Base-by-base conservation (phyloP, 1,140 invertebrate genomes). In the Heliconius eleuchia region DNA sequence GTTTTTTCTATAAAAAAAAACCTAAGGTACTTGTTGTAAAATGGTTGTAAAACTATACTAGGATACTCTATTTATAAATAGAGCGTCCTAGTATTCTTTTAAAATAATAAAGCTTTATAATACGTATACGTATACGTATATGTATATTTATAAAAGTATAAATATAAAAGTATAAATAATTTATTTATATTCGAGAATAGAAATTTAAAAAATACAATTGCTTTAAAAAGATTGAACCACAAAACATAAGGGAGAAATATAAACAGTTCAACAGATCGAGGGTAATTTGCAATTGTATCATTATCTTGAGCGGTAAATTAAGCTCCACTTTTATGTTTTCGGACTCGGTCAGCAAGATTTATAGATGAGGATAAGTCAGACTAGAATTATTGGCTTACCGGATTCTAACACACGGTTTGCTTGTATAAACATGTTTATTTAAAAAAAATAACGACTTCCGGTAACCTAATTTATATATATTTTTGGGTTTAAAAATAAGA, bases 211-310 rank as follows among this genome's bases (percentile, higher is more conserved):
- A 57, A 9, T 57, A 23, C 3, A 11, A 30, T 27, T 5, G 5
- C 23, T 27, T 30, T 30, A 66, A 30, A 30, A 27, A 71, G 37
- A 71, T 6, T 71, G 19, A 39, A 34, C 34, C 34, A 37, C 6
- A 39, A 71, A 71, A 71, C 71, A n/a, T 19, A 27, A 27, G 37
- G 30, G 71, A 34, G n/a, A n/a, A 11, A 93, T 93, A 94, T 93
- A 92, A 92, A 89, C 86, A 86, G 84, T 86, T 87, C 76, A 87
- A 88, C 87, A 83, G 84, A 85, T 80, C 84, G 81, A 77, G 84
- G 81, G 89, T 92, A 92, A 91, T 92, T 93, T 92, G 89, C 91
- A 90, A 92, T 89, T 91, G 88, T 91, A 88, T 89, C 88, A 91
- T 92, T 91, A 90, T 91, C 88, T 89, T 85, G 77, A 77, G 83